Evolutionary conservation across 2,797 vertebrate genomes (phyloP).

Genomic region (Sardinella longiceps): DNA sequence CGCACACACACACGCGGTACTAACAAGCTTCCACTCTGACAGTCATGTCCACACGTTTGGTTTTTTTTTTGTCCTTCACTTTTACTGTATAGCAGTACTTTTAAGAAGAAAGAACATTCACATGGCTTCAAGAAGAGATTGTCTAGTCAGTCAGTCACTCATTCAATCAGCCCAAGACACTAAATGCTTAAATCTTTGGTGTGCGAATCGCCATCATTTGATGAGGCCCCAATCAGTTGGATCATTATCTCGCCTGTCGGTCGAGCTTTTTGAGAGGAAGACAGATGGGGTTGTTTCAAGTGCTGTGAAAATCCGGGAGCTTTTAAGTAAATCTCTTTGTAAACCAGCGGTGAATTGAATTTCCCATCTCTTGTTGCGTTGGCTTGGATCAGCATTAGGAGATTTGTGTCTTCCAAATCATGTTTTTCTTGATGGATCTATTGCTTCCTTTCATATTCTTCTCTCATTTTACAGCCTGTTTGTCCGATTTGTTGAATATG

Average conservation of each 20-base stretch:
- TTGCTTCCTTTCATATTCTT: background rate
- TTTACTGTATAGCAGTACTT: background rate
- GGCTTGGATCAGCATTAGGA: background rate
- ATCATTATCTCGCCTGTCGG: background rate
- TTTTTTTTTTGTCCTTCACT: too few species aligned
- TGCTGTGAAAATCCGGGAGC: slow-evolving; percentile 1
- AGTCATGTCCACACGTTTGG: too few species aligned
- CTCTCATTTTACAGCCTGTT: background rate
- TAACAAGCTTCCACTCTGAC: too few species aligned
- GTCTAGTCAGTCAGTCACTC: background rate
- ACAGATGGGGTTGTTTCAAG: background rate
- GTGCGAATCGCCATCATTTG: background rate
- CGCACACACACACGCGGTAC: background rate
- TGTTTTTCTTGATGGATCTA: background rate
- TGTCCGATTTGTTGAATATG: background rate
- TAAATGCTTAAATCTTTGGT: background rate
- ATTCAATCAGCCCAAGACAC: background rate
- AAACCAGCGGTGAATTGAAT: background rate
- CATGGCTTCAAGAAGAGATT: background rate
- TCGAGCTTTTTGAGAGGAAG: background rate
- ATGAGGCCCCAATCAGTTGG: background rate
- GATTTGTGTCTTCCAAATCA: background rate
- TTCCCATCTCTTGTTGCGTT: background rate
- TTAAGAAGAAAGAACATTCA: background rate
- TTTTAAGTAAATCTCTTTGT: slow-evolving; percentile 9